phyloP scores from a whole-genome alignment of 2,113 vertebrate genomes.

The Nibea coibor region DNA sequence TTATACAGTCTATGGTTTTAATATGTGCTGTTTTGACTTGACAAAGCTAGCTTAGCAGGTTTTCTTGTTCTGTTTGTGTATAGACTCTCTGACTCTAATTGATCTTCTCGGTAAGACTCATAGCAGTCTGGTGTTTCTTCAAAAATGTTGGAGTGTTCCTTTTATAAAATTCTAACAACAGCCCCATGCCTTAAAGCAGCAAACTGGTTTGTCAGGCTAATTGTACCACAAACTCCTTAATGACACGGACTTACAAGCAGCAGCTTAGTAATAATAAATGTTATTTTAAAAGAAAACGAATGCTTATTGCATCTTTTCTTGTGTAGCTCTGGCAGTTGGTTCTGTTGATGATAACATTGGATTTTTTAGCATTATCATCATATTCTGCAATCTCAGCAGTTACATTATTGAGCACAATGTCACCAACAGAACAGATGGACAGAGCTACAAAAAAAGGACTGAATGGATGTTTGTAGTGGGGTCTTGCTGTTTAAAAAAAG shows the following conservation, averaged over 20 bases:
- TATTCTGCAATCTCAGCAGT: not conserved
- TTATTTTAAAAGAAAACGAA: not conserved
- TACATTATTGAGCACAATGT: not conserved
- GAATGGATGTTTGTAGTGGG: not conserved
- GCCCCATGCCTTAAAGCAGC: not conserved
- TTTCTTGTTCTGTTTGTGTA: not conserved
- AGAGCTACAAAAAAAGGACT: not conserved
- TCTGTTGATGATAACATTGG: not conserved
- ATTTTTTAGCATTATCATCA: not conserved
- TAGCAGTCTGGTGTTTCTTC: not conserved
- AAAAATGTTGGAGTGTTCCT: conserved; percentile 12
- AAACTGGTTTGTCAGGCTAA: not conserved
- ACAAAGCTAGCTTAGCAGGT: not conserved
- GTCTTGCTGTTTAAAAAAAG: not conserved
- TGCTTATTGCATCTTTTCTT: not conserved
- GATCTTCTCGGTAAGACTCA: not conserved
- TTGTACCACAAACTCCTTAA: not conserved
- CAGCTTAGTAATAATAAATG: not conserved
- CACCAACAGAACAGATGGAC: not conserved
- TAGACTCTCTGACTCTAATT: not conserved
- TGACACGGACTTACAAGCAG: not conserved
- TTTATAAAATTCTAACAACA: not conserved
- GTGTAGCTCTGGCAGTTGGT: not conserved
- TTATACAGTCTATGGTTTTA: too few relatives aligned
- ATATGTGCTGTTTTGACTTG: not conserved